phyloP scores from a whole-genome alignment of 1,140 invertebrate genomes.

The Caenorhabditis latens region DNA sequence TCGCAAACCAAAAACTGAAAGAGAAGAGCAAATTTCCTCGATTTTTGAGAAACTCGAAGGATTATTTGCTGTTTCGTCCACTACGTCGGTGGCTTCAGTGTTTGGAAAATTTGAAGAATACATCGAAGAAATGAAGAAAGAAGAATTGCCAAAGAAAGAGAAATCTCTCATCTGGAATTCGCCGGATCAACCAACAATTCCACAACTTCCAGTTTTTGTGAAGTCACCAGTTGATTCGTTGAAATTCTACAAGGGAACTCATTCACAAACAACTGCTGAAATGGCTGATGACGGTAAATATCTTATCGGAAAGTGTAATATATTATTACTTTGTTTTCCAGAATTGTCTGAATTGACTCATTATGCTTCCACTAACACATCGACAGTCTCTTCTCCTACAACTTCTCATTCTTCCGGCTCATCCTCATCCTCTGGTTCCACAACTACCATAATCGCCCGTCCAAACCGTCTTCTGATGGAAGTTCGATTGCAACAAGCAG shows the following conservation, averaged over 20 bases:
- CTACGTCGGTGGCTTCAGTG: not conserved
- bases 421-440: not conserved
- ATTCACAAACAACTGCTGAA: not conserved
- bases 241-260: not conserved
- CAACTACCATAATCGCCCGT: not conserved
- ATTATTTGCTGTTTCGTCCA: constrained; percentile 2
- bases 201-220: constrained; percentile 49
- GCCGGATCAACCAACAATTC: not conserved
- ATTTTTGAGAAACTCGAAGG: constrained; percentile 22
- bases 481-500: constrained; percentile 7
- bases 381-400: not conserved
- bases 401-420: not conserved
- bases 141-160: not conserved
- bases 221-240: constrained; percentile 22
- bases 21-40: not conserved
- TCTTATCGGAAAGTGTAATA: not conserved
- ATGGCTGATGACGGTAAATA: constrained; percentile 31
- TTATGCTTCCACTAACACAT: too few relatives aligned
- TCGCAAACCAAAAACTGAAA: not conserved
- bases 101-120: constrained; percentile 30
- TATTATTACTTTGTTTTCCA: not conserved
- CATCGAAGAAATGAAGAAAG: not conserved
- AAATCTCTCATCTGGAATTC: not conserved
- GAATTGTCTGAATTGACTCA: not conserved
- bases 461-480: not conserved